Evolutionary conservation across 53 echinoderm and acorn worm genomes (phyloP), one percentile per base, ranked within the genome.

Genomic region (Stichopus horrens): DNA sequence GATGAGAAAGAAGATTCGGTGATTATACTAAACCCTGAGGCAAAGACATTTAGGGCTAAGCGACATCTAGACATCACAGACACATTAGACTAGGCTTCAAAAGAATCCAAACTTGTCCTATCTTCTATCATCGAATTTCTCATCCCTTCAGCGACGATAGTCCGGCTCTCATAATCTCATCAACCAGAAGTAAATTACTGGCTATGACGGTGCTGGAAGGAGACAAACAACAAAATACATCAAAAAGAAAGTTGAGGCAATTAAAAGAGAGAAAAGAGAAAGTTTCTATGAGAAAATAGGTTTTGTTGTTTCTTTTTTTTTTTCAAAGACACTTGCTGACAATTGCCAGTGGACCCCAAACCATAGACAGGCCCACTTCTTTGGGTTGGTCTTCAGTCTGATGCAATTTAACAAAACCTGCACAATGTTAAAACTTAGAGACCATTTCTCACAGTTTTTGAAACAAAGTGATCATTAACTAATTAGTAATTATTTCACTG

Each of bases 151-250:
- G 93, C 8, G 98, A 98, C 55, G 95, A 94, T 79, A 98, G 88
- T 76, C 98, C 98, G n/a, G 98, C 98, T 81, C 98, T 83, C 98
- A 98, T 98, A 76, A 98, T 98, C 87, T 98, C 98, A 84, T 98
- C 98, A 9, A 98, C 98, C 20, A 98, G 91, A 9, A 98, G 92
- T 8, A 98, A 93, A 79, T 98, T 98, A 71, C 98, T 94, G 10
- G 98, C 98, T 53, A 98, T 95, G 54, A 98, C 98, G 22, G 98
- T 98, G 85, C 98, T 98, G 94, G 52, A 57, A 82, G 74, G 71
- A 74, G 55, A 90, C 54, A 58, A 86, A 8, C 59, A 71, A 56
- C 57, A 51, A 86, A 37, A 55, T 4, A 88, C 4, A 73, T 55
- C 1, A 37, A 37, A 37, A 37, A 14, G n/a, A 14, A 67, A 11